These are phyloP conservation scores for Halcyon malimbica DNA, from an alignment of 2,113 vertebrate species.

Conservation along the genomic window DNA sequence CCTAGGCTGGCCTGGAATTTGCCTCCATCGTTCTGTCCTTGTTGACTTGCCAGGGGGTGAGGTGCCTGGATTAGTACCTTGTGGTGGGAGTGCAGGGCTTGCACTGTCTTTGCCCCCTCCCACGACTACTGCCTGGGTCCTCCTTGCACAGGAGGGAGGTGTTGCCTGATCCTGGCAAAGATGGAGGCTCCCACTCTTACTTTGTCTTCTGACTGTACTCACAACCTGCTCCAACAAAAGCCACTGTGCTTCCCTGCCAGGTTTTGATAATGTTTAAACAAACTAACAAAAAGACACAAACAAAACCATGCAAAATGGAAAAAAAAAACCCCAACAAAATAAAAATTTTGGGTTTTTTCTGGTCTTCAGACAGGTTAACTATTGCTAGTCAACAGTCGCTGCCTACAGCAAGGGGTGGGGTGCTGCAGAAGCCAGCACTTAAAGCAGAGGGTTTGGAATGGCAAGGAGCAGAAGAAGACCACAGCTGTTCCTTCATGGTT, in stretches of 20 bases:
- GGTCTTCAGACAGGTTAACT: neutral
- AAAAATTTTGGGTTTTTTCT: neutral
- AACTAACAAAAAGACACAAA: neutral
- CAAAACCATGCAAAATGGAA: too few relatives aligned
- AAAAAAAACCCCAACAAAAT: neutral
- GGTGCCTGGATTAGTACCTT: slow-evolving; percentile 16
- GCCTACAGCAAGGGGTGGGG: neutral
- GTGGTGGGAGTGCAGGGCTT: neutral
- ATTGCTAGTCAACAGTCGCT: neutral
- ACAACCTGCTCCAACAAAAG: neutral
- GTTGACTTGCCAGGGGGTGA: slow-evolving; percentile 45
- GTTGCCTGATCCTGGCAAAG: neutral
- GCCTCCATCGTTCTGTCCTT: slow-evolving; percentile 46
- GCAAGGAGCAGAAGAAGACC: neutral
- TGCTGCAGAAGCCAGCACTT: neutral
- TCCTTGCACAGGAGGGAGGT: neutral
- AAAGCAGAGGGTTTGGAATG: slow-evolving; percentile 7
- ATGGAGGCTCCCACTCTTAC: neutral
- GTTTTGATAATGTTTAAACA: neutral
- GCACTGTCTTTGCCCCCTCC: neutral
- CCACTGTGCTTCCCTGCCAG: neutral
- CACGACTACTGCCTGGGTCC: neutral
- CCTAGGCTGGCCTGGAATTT: slow-evolving; percentile 46
- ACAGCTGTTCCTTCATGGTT: slow-evolving; percentile 34
- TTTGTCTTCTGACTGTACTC: neutral